A percentile compares a stretch with the other conserved stretches of the same genome.
These are phyloP conservation scores for Drosophila kanekoi DNA, from an alignment of 2,888 invertebrate genomes.

Conservation along the genomic window DNA sequence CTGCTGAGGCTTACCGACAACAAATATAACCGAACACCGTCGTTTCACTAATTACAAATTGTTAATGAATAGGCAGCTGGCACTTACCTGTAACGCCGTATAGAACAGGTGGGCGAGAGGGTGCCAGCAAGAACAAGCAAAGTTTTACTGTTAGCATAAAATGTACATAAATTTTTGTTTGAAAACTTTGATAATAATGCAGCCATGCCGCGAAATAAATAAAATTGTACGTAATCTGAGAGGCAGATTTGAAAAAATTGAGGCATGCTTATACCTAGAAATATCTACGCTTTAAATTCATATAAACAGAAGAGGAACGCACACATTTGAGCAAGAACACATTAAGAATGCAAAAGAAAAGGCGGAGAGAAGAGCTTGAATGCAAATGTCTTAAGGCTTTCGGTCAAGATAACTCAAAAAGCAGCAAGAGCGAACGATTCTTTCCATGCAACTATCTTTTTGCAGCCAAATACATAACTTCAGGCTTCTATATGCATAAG, in stretches of 20 bases:
- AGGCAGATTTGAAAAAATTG: background rate
- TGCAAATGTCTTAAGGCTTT: too few relatives aligned
- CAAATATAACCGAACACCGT: constrained; percentile 35
- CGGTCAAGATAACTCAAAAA: too few relatives aligned
- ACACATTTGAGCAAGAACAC: too few relatives aligned
- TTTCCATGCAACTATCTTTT: too few relatives aligned
- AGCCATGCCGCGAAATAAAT: constrained; percentile 12
- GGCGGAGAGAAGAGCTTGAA: too few relatives aligned
- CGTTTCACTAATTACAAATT: constrained; percentile 69
- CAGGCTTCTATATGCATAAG: too few relatives aligned
- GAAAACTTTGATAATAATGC: constrained; percentile 45
- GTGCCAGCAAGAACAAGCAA: constrained; percentile 1
- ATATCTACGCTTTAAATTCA: background rate
- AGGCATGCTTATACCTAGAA: background rate
- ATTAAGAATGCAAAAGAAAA: too few relatives aligned
- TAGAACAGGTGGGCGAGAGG: constrained; percentile 1
- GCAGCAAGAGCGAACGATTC: too few relatives aligned
- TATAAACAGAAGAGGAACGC: too few relatives aligned
- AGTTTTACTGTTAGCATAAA: constrained; percentile 45
- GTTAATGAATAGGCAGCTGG: constrained; percentile 69
- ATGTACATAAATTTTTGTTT: constrained; percentile 43
- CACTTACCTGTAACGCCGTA: constrained; percentile 64
- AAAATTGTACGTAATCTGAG: constrained; percentile 20
- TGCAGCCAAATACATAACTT: too few relatives aligned
- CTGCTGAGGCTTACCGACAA: constrained; percentile 30